Evolutionary conservation across 2,888 invertebrate species (phyloP).

Genomic region (Graphium colonna): DNA sequence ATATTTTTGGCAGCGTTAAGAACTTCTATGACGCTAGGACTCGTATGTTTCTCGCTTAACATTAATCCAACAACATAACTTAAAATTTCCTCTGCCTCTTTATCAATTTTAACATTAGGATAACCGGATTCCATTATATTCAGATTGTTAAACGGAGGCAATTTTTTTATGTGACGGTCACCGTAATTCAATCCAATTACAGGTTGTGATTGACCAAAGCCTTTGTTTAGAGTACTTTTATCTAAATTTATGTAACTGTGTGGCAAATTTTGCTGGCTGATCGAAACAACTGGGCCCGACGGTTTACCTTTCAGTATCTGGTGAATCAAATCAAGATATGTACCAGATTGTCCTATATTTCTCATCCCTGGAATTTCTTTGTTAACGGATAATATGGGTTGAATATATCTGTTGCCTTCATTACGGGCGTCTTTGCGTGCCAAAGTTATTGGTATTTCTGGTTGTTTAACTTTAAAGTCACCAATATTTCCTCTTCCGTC

Average conservation of each 20-base stretch:
- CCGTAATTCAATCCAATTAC: no score
- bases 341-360: neutral
- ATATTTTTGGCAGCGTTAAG: constrained; percentile 6
- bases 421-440: neutral
- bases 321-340: neutral
- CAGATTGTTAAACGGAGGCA: no score
- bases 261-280: neutral
- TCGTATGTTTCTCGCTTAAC: neutral
- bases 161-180: no score
- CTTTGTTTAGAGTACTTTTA: no score
- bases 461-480: neutral
- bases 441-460: neutral
- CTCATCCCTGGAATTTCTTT: neutral
- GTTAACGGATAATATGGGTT: neutral
- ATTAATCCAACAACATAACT: neutral
- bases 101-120: no score
- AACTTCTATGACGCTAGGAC: constrained; percentile 1
- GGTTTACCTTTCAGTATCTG: neutral
- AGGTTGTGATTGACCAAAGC: no score
- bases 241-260: neutral
- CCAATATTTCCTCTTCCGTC: constrained; percentile 4
- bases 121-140: no score
- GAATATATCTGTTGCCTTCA: neutral
- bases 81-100: neutral
- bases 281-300: neutral